Evolutionary conservation across 2,797 vertebrate species (phyloP).

Genomic region (Miichthys miiuy): DNA sequence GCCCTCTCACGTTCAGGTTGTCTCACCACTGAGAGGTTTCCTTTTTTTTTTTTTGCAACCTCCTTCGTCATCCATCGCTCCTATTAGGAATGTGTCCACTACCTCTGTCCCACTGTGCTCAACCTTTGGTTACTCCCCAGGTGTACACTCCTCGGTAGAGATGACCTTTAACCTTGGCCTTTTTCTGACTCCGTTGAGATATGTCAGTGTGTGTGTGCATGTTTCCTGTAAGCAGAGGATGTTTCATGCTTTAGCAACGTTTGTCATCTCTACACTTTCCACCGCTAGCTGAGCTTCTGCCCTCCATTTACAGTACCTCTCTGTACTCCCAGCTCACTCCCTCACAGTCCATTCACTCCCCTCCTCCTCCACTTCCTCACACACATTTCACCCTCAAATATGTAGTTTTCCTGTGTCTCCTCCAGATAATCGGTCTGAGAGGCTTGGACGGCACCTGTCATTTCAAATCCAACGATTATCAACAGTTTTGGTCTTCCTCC

Average conservation of each 20-base stretch:
- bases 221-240: constrained; percentile 17
- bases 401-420: constrained; percentile 20
- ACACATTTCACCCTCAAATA: constrained; percentile 23
- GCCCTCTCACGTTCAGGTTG: constrained; percentile 12
- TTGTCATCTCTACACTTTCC: not conserved
- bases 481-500: constrained; percentile 48
- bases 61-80: not conserved
- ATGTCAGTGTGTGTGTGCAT: constrained; percentile 5
- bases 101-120: constrained; percentile 7
- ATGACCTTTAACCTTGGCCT: constrained; percentile 57
- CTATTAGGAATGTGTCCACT: constrained; percentile 36
- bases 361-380: not conserved
- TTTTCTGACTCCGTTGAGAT: constrained; percentile 48
- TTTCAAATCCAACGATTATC: constrained; percentile 55
- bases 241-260: not conserved
- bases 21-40: not conserved
- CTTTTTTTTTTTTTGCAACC: not conserved
- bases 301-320: constrained; percentile 11
- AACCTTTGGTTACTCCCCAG: constrained; percentile 47
- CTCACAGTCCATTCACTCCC: not conserved
- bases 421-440: constrained; percentile 1
- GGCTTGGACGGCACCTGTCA: constrained; percentile 56
- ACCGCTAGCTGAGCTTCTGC: constrained; percentile 1
- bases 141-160: constrained; percentile 13
- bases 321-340: constrained; percentile 9